phyloP scores from a whole-genome alignment of 2,888 invertebrate species.

The Andrena hattorfiana region DNA sequence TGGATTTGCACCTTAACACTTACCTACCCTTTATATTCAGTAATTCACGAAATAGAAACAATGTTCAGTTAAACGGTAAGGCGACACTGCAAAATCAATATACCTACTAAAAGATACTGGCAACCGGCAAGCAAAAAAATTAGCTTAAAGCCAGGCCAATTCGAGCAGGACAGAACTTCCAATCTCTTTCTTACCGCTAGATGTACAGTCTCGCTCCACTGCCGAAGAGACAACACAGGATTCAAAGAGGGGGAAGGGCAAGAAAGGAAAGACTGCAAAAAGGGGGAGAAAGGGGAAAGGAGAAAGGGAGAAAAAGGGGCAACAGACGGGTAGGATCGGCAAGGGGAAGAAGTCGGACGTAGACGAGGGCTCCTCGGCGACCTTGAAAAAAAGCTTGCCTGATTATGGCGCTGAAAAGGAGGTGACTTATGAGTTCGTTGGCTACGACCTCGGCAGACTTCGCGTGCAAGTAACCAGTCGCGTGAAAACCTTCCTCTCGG shows the following conservation, averaged over 20 bases:
- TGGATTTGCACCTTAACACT: too few relatives aligned
- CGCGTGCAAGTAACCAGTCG: conserved; percentile 74
- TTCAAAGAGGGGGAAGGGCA: conserved; percentile 8
- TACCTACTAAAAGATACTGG: too few relatives aligned
- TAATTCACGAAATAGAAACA: too few relatives aligned
- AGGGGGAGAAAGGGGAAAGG: conserved; percentile 19
- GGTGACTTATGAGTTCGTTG: conserved; percentile 73
- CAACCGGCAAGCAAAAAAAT: neutral
- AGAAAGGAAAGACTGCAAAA: conserved; percentile 21
- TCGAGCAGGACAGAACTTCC: neutral
- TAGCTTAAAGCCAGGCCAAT: neutral
- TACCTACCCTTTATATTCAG: too few relatives aligned
- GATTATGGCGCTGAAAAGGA: conserved; percentile 47
- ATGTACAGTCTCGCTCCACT: neutral
- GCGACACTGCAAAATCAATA: too few relatives aligned
- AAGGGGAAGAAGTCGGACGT: conserved; percentile 27
- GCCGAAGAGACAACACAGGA: neutral
- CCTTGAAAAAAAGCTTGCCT: conserved; percentile 46
- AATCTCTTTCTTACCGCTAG: neutral
- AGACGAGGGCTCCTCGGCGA: conserved; percentile 50
- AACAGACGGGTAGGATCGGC: conserved; percentile 25
- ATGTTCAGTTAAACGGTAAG: too few relatives aligned
- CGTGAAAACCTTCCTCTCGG: conserved; percentile 70
- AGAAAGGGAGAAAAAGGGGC: conserved; percentile 3
- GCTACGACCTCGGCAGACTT: conserved; percentile 77